Evolutionary conservation across 1,140 invertebrate genomes (phyloP), one percentile per base, ranked within the genome.

Genomic region (Brachionus koreanus): DNA sequence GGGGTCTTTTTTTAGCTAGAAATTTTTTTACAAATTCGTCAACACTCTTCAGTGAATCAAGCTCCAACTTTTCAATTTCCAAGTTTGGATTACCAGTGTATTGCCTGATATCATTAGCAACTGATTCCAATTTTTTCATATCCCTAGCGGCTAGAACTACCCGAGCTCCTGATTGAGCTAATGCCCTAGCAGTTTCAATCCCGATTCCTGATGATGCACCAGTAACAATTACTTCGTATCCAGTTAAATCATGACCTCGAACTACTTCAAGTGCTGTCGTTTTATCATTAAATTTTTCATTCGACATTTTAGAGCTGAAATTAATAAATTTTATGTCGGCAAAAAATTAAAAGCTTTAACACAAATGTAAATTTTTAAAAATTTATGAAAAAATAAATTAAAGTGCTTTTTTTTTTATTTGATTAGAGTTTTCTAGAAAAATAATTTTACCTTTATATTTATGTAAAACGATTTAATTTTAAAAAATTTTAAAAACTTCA

Each of bases 161-260:
- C 4, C 49, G 25, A 33, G 74, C 74, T 16, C 49, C 49, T 37
- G 49, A 25, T 57, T 57, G 29, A 19, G 74, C 74, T 12, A 77
- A 39, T 16, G 74, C 74, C 35, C 74, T 57, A 23, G 33, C 46
- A 37, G 74, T 77, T 19, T 77, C 74, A 3, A 77, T 37, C 16
- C 74, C 74, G 57, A 77, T 77, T 57, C 74, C 74, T 10, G 74
- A 77, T 19, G 74, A 35, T 9, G 46, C 35, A 9, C 69, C 69
- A 12, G 69, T 74, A 23, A 74, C 39, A 25, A 74, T 74, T 43
- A 74, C 46, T 49, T 74, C 69, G 25, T 74, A 74, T 13, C 69
- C 69, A 46, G 42, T 29, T 46, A 74, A 74, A 74, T 74, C 69
- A 74, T 46, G 39, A 4, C 42, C 69, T 43, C 25, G 39, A 39